These are phyloP conservation scores for Panorpa germanica DNA, from an alignment of 2,888 invertebrate genomes.

Conservation along the genomic window DNA sequence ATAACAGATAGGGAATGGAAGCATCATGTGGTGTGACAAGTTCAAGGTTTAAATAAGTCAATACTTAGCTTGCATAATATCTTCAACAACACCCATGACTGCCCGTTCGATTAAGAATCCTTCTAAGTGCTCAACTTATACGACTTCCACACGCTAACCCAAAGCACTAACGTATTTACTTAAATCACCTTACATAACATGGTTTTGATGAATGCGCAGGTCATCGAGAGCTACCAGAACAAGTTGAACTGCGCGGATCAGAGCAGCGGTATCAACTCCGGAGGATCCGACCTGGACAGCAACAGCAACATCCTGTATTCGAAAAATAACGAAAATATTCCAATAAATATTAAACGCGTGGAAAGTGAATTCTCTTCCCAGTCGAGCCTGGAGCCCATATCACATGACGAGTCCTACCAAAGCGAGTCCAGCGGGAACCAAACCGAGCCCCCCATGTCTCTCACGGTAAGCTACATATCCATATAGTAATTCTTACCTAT, in stretches of 20 bases:
- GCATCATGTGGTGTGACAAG: too few species aligned
- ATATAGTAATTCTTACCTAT: too few species aligned
- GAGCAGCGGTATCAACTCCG: conserved; percentile 35
- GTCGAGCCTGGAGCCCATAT: conserved; percentile 18
- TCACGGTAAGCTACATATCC: conserved; percentile 6
- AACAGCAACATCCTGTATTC: too few species aligned
- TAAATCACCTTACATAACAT: too few species aligned
- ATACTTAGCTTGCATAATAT: too few species aligned
- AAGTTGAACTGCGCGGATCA: conserved; percentile 32
- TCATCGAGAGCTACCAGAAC: conserved; percentile 43
- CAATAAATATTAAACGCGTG: neutral
- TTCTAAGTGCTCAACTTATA: too few species aligned
- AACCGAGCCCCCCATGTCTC: conserved; percentile 17
- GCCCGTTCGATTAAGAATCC: too few species aligned
- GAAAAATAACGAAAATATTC: neutral
- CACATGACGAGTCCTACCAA: conserved; percentile 18
- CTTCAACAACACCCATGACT: too few species aligned
- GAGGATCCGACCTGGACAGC: conserved; percentile 30
- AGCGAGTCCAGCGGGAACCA: conserved; percentile 20
- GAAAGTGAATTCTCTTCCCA: conserved; percentile 5
- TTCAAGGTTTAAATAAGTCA: too few species aligned
- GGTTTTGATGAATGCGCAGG: conserved; percentile 26
- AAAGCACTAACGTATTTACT: too few species aligned
- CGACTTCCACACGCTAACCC: too few species aligned
- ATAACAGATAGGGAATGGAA: too few species aligned